Evolutionary conservation across 2,797 vertebrate species (phyloP), one percentile per base, ranked within the genome.

Genomic region (Coluber constrictor): DNA sequence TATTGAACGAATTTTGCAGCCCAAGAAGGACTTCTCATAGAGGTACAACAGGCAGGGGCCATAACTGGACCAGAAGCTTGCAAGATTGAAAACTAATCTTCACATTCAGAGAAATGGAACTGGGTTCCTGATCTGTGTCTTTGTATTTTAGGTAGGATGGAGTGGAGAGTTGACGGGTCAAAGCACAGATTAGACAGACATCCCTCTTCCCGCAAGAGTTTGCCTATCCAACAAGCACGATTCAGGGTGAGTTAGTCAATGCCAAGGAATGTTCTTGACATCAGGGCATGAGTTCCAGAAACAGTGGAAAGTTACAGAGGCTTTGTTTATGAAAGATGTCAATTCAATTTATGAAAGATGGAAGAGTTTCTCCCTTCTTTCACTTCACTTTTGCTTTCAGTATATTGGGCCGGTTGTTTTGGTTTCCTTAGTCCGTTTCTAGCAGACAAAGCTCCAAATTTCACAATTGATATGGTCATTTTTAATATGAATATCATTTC

Each of bases 61-160:
- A 87, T 15, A 12, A 70, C 5, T 88, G 11, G 12, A 18, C 15
- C n/a, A 61, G 56, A 10, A 89, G 86, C 29, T 29, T 43, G 11
- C 23, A 89, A 59, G 16, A 83, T n/a, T 20, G 37, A 56, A 91
- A 79, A 59, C 8, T 43, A 55, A 70, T 87, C 70, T 63, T 20
- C 61, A 16, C 47, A 43, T 37, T 18, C 54, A 83, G 51, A 59
- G 13, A 83, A 18, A 16, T 57, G 23, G 20, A 18, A 15, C 32
- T 60, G 43, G 27, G 25, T 57, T 8, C 10, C 88, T 95, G 74
- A 96, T 89, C 23, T 2, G 16, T 83, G 0, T 55, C 89, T 93
- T 95, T 96, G 59, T 93, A 59, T 96, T 97, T 91, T 97, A 97
- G 97, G 94, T 93, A 96, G 96, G 89, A 97, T 96, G 96, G 95